These are phyloP conservation scores for Ypsolopha sequella DNA, from an alignment of 2,888 invertebrate species.

Conservation along the genomic window DNA sequence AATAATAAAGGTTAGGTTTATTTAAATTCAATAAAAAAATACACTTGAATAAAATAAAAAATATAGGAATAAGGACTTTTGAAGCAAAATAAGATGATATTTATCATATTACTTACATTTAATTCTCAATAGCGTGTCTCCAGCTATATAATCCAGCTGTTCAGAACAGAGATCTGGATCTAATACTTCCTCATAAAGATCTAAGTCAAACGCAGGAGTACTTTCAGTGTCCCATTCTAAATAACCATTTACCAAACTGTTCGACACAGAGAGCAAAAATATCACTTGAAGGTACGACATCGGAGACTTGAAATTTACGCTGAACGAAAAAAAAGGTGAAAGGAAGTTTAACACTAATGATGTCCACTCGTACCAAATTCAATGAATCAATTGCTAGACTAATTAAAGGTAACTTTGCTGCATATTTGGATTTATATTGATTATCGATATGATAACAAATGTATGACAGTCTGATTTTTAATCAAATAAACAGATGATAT, in stretches of 20 bases:
- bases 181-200: slow-evolving; percentile 35
- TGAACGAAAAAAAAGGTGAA: neutral
- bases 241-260: neutral
- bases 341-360: neutral
- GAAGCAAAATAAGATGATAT: too few relatives aligned
- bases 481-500: too few relatives aligned
- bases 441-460: too few relatives aligned
- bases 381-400: neutral
- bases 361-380: neutral
- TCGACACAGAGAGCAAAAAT: neutral
- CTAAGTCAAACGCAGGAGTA: slow-evolving; percentile 24
- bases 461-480: too few relatives aligned
- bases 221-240: neutral
- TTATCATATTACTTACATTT: slow-evolving; percentile 38
- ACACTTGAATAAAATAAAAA: too few relatives aligned
- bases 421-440: too few relatives aligned
- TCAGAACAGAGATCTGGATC: slow-evolving; percentile 33
- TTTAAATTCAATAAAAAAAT: too few relatives aligned
- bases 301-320: neutral
- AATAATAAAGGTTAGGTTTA: too few relatives aligned
- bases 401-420: too few relatives aligned
- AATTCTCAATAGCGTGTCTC: slow-evolving; percentile 20
- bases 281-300: neutral
- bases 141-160: slow-evolving; percentile 31
- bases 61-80: too few relatives aligned